Conservation (phyloP, 2,888 invertebrate species). For the Epicampocera succincta region DNA sequence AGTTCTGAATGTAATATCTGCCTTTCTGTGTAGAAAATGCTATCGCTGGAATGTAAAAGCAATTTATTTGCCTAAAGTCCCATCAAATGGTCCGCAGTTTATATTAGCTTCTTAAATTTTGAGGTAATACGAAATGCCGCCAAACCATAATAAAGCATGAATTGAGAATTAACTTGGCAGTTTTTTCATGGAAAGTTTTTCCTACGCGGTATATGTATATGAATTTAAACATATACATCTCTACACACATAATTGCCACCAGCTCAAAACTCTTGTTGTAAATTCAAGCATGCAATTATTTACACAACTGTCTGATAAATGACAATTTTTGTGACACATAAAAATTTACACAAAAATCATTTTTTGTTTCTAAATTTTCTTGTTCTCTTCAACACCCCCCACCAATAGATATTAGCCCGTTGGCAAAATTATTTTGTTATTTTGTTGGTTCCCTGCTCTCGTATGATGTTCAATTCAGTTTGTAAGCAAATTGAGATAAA, state of each 20-base stretch:
- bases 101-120: too few species aligned
- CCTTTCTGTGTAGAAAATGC: too few species aligned
- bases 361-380: constrained; percentile 34
- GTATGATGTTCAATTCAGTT: neutral
- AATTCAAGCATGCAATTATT: constrained; percentile 68
- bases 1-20: too few species aligned
- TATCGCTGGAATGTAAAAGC: too few species aligned
- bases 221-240: too few species aligned
- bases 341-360: constrained; percentile 30
- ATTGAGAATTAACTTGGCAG: too few species aligned
- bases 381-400: constrained; percentile 36
- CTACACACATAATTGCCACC: neutral
- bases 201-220: too few species aligned
- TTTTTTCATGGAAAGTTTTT: too few species aligned
- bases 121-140: too few species aligned
- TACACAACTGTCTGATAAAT: constrained; percentile 69
- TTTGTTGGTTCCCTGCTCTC: neutral
- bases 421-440: constrained; percentile 8
- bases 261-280: constrained; percentile 66
- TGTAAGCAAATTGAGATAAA: constrained; percentile 18
- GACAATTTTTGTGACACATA: constrained; percentile 67
- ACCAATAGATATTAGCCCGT: neutral
- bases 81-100: too few species aligned
- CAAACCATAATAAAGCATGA: too few species aligned
- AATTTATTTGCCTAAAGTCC: too few species aligned